phyloP scores from a whole-genome alignment of 35 echinoderm and acorn worm genomes.

The Lytechinus pictus region DNA sequence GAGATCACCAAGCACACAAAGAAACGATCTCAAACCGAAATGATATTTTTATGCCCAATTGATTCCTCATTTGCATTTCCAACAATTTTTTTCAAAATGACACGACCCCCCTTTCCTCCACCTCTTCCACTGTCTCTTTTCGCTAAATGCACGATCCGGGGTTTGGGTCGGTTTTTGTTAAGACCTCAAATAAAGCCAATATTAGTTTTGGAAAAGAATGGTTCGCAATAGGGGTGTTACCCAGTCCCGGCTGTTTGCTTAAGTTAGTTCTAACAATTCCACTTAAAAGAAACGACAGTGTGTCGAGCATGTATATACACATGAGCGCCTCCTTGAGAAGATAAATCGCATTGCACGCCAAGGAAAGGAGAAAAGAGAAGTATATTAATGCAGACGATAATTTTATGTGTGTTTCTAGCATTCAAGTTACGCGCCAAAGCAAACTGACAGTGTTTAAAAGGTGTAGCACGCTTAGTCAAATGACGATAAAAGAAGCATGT shows the following conservation, averaged over 20 bases:
- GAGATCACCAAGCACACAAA: neutral
- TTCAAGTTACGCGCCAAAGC: constrained; percentile 37
- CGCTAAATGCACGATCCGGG: neutral
- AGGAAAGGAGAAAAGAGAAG: neutral
- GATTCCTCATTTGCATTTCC: constrained; percentile 22
- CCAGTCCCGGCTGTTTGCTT: constrained; percentile 5
- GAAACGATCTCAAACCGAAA: neutral
- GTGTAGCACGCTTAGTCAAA: constrained; percentile 37
- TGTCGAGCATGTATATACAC: constrained; percentile 42
- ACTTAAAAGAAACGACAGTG: constrained; percentile 36
- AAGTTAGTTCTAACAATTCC: constrained; percentile 40
- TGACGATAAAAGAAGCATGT: neutral
- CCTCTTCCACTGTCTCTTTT: neutral
- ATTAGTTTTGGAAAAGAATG: constrained; percentile 41
- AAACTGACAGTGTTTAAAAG: constrained; percentile 36
- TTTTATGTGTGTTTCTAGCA: constrained; percentile 13
- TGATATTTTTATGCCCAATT: constrained; percentile 40
- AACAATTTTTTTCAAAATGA: constrained; percentile 11
- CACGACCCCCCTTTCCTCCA: neutral
- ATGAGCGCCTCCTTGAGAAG: constrained; percentile 6
- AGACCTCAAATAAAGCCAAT: constrained; percentile 12
- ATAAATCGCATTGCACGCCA: neutral
- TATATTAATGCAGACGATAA: neutral
- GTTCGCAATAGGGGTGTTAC: constrained; percentile 36
- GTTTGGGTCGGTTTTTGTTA: constrained; percentile 28